Percentiles rank a stretch among this genome's conserved stretches.
phyloP scores from a whole-genome alignment of 2,113 vertebrate genomes.

The Hydrolagus affinis region DNA sequence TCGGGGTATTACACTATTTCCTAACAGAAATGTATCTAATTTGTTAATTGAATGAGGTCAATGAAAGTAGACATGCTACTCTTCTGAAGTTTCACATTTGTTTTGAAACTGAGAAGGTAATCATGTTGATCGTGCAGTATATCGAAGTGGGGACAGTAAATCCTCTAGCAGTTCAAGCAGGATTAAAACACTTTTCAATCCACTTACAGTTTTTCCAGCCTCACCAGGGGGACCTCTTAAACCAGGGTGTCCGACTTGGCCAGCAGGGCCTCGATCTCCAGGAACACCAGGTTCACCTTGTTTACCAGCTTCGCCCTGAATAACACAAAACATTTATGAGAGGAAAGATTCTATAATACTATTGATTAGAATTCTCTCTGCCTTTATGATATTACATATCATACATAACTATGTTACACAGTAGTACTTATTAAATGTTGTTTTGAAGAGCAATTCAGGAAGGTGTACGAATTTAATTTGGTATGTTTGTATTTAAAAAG shows the following conservation, averaged over 20 bases:
- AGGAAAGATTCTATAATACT: too few species aligned
- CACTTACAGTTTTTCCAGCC: slow-evolving; percentile 63
- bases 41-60: too few species aligned
- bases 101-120: background rate
- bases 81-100: background rate
- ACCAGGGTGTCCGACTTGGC: slow-evolving; percentile 56
- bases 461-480: too few species aligned
- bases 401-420: too few species aligned
- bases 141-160: background rate
- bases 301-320: slow-evolving; percentile 63
- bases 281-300: slow-evolving; percentile 52
- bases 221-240: slow-evolving; percentile 59
- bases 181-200: background rate
- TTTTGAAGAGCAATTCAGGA: too few species aligned
- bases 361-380: too few species aligned
- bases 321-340: background rate
- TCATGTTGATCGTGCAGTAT: background rate
- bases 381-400: too few species aligned
- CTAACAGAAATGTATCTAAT: too few species aligned
- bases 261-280: slow-evolving; percentile 58
- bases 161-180: background rate
- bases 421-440: too few species aligned
- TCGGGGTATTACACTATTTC: too few species aligned
- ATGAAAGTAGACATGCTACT: background rate
- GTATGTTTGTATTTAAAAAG: too few species aligned